Conservation (phyloP, 2,888 invertebrate genomes). For the Ennomos quercinarius region DNA sequence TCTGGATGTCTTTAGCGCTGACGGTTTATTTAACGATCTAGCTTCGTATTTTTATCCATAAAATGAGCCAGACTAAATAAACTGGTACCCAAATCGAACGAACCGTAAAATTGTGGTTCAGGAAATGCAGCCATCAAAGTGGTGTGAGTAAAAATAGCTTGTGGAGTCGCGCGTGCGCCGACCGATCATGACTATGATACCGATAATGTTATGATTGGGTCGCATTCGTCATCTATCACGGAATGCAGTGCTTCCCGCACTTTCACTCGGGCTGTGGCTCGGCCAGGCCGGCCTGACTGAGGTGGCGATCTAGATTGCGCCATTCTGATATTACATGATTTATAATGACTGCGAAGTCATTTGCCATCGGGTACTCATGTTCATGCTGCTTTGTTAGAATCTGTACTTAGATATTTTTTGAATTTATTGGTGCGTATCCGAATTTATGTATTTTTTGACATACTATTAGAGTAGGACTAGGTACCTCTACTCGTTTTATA, state of each 20-base stretch:
- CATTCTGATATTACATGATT: conserved; percentile 31
- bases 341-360: conserved; percentile 14
- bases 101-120: conserved; percentile 7
- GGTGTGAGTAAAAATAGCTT: conserved; percentile 10
- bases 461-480: no score
- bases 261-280: conserved; percentile 50
- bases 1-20: not conserved
- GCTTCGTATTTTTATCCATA: no score
- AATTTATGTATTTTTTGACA: no score
- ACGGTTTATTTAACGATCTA: not conserved
- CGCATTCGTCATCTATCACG: conserved; percentile 41
- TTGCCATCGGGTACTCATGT: not conserved
- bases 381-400: not conserved
- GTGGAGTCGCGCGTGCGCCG: conserved; percentile 14
- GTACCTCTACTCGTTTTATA: no score
- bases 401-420: no score
- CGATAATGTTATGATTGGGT: conserved; percentile 20
- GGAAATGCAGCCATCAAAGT: conserved; percentile 6
- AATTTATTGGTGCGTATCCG: no score
- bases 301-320: conserved; percentile 44
- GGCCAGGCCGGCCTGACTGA: not conserved
- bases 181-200: not conserved
- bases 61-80: no score
- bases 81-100: not conserved
- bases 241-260: conserved; percentile 51